phyloP scores from a whole-genome alignment of 2,113 vertebrate genomes.

The Odocoileus virginianus region DNA sequence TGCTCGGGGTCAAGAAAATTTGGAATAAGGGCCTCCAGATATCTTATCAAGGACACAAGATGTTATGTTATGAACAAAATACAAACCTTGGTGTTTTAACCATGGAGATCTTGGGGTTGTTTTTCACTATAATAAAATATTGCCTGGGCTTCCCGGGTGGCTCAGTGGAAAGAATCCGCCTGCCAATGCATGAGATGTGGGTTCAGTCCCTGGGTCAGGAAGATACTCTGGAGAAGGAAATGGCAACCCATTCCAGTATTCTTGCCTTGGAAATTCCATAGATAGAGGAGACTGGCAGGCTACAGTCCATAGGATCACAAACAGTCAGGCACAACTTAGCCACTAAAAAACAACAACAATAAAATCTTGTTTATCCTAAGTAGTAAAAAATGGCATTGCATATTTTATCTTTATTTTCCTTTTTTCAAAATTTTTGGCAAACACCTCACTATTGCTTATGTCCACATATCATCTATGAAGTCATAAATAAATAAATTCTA shows the following conservation, averaged over 20 bases:
- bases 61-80: background rate
- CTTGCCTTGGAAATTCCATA: background rate
- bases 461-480: background rate
- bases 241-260: background rate
- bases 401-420: background rate
- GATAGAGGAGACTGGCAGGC: background rate
- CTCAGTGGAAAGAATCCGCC: background rate
- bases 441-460: background rate
- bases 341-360: background rate
- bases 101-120: background rate
- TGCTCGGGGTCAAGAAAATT: background rate
- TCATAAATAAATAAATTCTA: background rate
- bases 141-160: background rate
- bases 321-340: background rate
- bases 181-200: background rate
- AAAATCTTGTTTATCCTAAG: background rate
- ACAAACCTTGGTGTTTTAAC: background rate
- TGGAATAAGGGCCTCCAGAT: background rate
- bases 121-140: background rate
- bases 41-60: background rate
- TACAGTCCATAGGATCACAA: background rate
- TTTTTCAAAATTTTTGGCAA: background rate
- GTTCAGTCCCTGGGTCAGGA: background rate
- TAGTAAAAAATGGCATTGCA: background rate
- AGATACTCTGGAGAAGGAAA: background rate